These are phyloP conservation scores for Ceratitis capitata DNA, from an alignment of 1,140 invertebrate species.

Conservation along the genomic window DNA sequence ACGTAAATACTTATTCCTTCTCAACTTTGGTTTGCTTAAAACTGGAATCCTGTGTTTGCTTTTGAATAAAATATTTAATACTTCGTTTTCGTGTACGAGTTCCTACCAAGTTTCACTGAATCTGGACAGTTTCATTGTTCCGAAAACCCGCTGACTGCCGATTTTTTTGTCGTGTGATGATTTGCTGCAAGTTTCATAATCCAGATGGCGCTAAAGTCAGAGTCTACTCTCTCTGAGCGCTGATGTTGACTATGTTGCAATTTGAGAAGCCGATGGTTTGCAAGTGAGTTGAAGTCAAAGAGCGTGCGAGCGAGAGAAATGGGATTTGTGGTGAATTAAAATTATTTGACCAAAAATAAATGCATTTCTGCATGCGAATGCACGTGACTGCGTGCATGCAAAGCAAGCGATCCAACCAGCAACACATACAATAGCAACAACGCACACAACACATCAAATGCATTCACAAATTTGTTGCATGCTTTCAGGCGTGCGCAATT, in stretches of 20 bases:
- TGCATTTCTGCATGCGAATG: background rate
- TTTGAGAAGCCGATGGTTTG: background rate
- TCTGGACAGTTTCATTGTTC: too few species aligned
- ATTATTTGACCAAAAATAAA: constrained; percentile 15
- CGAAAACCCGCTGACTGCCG: too few species aligned
- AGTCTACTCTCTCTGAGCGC: too few species aligned
- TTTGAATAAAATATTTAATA: too few species aligned
- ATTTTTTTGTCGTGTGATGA: too few species aligned
- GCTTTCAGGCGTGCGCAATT: background rate
- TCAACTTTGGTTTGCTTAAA: too few species aligned
- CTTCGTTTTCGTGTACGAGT: too few species aligned
- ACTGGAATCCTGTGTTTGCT: too few species aligned
- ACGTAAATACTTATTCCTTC: too few species aligned
- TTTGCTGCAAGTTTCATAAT: too few species aligned
- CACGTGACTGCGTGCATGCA: background rate
- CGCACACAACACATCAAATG: background rate
- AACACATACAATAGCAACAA: background rate
- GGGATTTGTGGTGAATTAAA: background rate
- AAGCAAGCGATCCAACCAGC: background rate
- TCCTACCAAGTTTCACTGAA: too few species aligned
- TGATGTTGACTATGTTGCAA: background rate
- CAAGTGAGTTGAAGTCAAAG: background rate
- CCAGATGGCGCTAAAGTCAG: too few species aligned
- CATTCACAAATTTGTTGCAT: background rate
- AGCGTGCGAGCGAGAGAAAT: background rate